Evolutionary conservation across 2,797 vertebrate species (phyloP).

Genomic region (Epinephelus awoara): DNA sequence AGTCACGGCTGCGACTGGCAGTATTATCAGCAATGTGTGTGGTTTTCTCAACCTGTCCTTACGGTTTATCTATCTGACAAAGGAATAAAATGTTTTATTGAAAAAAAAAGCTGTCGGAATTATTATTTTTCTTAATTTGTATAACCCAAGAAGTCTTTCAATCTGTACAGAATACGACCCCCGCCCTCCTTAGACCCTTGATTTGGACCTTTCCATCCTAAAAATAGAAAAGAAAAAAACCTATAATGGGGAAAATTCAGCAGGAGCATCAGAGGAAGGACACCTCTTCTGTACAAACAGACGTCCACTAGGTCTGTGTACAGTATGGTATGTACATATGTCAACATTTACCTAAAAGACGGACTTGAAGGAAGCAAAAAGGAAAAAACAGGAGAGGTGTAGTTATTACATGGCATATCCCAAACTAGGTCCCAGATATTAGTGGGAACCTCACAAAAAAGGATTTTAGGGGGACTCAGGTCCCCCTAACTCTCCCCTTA

Average conservation of each 20-base stretch:
- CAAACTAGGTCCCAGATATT: no score
- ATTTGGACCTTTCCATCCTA: no score
- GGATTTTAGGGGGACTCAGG: neutral
- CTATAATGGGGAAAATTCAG: no score
- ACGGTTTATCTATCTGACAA: conserved; percentile 46
- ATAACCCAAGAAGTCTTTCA: neutral
- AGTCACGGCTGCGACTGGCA: conserved; percentile 43
- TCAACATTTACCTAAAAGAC: no score
- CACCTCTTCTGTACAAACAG: no score
- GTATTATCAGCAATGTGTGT: conserved; percentile 40
- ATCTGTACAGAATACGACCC: neutral
- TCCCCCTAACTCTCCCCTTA: neutral
- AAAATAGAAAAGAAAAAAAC: neutral
- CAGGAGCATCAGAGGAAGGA: no score
- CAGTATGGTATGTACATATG: no score
- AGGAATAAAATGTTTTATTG: conserved; percentile 68
- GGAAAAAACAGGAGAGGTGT: no score
- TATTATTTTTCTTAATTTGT: neutral
- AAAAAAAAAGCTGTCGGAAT: neutral
- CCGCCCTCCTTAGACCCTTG: neutral
- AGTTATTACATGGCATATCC: neutral
- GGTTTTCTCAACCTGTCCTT: conserved; percentile 50
- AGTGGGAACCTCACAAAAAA: neutral
- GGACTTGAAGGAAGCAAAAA: no score
- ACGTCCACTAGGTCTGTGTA: no score